A percentile compares a stretch with the other conserved stretches of the same genome.
phyloP scores from a whole-genome alignment of 2,113 vertebrate genomes.

The Chlamydotis undulata region DNA sequence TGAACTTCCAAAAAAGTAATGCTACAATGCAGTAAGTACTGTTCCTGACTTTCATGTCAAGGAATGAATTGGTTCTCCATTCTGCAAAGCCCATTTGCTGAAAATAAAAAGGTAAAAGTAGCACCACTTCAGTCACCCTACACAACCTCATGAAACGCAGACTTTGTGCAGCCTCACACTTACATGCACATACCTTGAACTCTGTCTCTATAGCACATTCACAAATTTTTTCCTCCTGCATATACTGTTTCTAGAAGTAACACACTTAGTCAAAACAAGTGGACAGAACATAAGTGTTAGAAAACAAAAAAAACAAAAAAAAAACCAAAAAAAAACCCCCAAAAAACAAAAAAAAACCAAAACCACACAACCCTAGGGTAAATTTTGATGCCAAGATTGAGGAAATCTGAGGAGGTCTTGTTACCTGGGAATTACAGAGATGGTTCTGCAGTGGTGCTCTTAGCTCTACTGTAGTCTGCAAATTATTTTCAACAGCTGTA shows the following conservation, averaged over 20 bases:
- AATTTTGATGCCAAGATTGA: background rate
- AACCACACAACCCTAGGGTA: background rate
- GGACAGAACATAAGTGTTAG: background rate
- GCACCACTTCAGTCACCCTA: accelerated
- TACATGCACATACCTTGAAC: background rate
- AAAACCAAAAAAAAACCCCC: background rate
- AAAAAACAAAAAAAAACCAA: background rate
- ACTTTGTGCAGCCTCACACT: background rate
- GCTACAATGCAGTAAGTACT: too few relatives aligned
- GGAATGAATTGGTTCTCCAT: background rate
- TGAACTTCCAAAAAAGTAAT: background rate
- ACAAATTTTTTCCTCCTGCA: background rate
- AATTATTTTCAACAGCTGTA: background rate
- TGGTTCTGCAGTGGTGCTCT: background rate
- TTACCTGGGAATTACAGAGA: background rate
- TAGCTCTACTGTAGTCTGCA: background rate
- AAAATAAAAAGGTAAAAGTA: background rate
- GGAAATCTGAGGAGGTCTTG: background rate
- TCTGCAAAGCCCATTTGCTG: background rate
- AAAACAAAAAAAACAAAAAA: too few relatives aligned
- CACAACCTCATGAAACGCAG: background rate
- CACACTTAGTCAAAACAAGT: background rate
- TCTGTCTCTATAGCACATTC: background rate
- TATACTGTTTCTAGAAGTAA: background rate
- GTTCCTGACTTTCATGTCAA: background rate